phyloP scores from a whole-genome alignment of 2,888 invertebrate genomes.

The Tineola bisselliella region DNA sequence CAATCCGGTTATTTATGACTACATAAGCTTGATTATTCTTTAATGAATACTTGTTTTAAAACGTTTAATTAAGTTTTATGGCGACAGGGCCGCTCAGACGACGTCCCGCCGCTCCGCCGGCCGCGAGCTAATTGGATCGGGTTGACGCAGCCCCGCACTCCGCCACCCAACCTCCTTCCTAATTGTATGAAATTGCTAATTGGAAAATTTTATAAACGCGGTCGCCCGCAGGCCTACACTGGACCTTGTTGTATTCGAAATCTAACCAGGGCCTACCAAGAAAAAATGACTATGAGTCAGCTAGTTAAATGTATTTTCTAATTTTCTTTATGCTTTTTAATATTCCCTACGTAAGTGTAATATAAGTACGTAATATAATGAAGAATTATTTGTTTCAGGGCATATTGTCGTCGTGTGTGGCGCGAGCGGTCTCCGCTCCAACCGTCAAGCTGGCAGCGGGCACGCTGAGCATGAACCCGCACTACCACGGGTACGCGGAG shows the following conservation, averaged over 20 bases:
- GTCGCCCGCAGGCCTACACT: slow-evolving; percentile 43
- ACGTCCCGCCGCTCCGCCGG: slow-evolving; percentile 61
- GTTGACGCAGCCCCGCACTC: slow-evolving; percentile 52
- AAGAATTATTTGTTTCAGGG: slow-evolving; percentile 39
- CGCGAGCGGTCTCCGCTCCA: slow-evolving; percentile 64
- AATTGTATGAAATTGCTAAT: slow-evolving; percentile 58
- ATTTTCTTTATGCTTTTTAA: no score
- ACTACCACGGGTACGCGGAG: slow-evolving; percentile 87
- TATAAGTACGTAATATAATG: background rate
- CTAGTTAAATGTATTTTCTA: no score
- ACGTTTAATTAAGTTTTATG: slow-evolving; percentile 71
- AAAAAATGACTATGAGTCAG: background rate
- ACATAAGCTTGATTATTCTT: slow-evolving; percentile 71
- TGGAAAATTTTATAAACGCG: slow-evolving; percentile 67
- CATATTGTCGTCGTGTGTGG: slow-evolving; percentile 62
- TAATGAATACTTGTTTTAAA: slow-evolving; percentile 71
- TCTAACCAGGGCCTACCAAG: background rate
- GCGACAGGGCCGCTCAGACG: slow-evolving; percentile 61
- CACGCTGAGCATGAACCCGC: slow-evolving; percentile 89
- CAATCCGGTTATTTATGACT: slow-evolving; percentile 70
- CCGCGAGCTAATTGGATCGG: slow-evolving; percentile 68
- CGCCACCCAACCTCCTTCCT: slow-evolving; percentile 25
- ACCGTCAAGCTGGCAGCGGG: slow-evolving; percentile 89
- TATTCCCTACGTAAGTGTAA: no score
- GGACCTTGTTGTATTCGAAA: slow-evolving; percentile 1